phyloP scores from a whole-genome alignment of 2,113 vertebrate species.

The Dryoscopus gambensis region DNA sequence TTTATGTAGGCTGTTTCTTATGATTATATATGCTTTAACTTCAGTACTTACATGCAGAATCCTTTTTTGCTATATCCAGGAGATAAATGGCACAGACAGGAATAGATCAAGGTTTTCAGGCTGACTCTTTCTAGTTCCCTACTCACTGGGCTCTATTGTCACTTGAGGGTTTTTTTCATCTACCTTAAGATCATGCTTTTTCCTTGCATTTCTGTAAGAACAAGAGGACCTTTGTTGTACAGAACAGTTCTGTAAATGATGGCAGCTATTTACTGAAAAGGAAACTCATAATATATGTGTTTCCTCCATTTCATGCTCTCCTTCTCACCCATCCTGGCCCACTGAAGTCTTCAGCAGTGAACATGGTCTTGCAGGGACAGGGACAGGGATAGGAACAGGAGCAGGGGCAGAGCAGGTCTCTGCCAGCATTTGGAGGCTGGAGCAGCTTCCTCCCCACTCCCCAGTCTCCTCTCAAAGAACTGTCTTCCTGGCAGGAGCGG shows the following conservation, averaged over 20 bases:
- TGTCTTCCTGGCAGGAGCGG: neutral
- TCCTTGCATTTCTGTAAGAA: neutral
- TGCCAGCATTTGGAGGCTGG: neutral
- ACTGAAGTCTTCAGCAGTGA: neutral
- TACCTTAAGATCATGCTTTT: neutral
- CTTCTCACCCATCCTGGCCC: neutral
- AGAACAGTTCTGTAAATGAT: neutral
- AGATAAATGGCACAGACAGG: conserved; percentile 41
- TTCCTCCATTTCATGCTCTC: neutral
- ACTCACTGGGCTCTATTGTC: neutral
- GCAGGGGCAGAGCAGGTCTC: neutral
- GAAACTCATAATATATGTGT: neutral
- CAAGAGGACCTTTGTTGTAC: neutral
- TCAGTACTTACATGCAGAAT: neutral
- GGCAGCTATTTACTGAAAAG: neutral
- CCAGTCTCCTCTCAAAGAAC: neutral
- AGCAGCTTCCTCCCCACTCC: neutral
- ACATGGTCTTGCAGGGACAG: neutral
- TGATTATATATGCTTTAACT: conserved; percentile 33
- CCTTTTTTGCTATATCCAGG: neutral
- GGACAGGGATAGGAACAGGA: neutral
- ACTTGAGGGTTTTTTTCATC: neutral
- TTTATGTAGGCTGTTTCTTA: conserved; percentile 53
- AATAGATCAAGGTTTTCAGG: conserved; percentile 48
- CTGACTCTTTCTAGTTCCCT: neutral